These are phyloP conservation scores for Saccopteryx leptura DNA, from an alignment of 2,113 vertebrate genomes.

Conservation along the genomic window DNA sequence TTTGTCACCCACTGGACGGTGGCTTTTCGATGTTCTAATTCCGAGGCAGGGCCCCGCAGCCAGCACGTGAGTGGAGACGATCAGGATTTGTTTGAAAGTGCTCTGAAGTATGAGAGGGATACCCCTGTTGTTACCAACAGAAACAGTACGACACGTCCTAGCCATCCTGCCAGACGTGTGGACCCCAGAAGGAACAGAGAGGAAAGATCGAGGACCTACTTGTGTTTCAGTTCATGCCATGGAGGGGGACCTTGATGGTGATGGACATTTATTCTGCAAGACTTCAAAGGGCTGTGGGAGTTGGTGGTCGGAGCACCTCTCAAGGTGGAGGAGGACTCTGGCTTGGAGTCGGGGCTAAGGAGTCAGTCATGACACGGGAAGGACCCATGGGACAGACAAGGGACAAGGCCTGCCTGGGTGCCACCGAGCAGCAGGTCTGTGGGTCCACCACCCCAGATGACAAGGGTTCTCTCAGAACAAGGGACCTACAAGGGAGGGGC, in stretches of 20 bases:
- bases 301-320: neutral
- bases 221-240: rapidly evolving
- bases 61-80: neutral
- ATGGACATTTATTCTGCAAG: rapidly evolving
- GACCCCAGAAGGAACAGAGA: neutral
- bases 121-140: neutral
- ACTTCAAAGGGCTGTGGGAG: neutral
- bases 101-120: rapidly evolving
- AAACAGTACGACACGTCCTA: rapidly evolving
- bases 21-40: neutral
- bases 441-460: neutral
- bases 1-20: neutral
- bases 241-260: rapidly evolving
- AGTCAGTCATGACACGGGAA: rapidly evolving
- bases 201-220: rapidly evolving
- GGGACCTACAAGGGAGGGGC: neutral
- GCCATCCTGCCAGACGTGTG: neutral
- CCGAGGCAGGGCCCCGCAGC: neutral
- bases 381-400: rapidly evolving
- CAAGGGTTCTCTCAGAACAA: neutral
- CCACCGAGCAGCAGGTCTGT: neutral
- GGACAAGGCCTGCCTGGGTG: neutral
- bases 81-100: neutral
- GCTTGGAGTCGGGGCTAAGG: neutral
- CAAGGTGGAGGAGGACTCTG: rapidly evolving